Evolutionary conservation across 2,888 invertebrate species (phyloP).

Genomic region (Onchidella celtica): DNA sequence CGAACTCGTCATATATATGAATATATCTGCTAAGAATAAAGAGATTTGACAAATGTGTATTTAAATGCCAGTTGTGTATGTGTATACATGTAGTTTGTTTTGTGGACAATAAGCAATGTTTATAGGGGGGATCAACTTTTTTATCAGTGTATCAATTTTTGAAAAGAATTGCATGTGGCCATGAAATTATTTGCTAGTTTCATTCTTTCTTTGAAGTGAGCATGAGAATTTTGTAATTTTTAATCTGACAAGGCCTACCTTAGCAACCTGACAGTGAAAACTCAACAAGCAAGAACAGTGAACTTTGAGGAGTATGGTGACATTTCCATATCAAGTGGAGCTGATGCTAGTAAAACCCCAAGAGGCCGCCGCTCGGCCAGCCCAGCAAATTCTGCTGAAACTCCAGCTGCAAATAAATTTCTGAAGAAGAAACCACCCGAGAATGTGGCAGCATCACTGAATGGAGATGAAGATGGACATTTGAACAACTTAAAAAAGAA

Average conservation of each 20-base stretch:
- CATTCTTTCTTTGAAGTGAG: too few species aligned
- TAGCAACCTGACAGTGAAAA: slow-evolving; percentile 67
- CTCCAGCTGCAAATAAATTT: slow-evolving; percentile 65
- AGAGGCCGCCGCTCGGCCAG: slow-evolving; percentile 51
- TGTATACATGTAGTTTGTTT: too few species aligned
- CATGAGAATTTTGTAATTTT: too few species aligned
- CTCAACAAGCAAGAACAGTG: slow-evolving; percentile 64
- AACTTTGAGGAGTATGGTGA: slow-evolving; percentile 73
- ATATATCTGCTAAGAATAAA: too few species aligned
- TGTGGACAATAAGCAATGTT: too few species aligned
- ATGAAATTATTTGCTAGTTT: too few species aligned
- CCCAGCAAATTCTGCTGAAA: slow-evolving; percentile 51
- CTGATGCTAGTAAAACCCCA: slow-evolving; percentile 58
- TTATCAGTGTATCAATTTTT: too few species aligned
- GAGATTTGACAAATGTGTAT: too few species aligned
- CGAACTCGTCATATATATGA: too few species aligned
- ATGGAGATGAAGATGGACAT: neutral
- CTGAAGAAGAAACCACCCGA: slow-evolving; percentile 65
- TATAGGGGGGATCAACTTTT: too few species aligned
- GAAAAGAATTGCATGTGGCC: too few species aligned
- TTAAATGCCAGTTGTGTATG: too few species aligned
- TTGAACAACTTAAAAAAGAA: neutral
- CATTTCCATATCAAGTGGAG: slow-evolving; percentile 72
- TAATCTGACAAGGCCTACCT: slow-evolving; percentile 74
- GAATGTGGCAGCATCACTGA: slow-evolving; percentile 31